A percentile compares a stretch with the other conserved stretches of the same genome.
phyloP scores from a whole-genome alignment of 2,888 invertebrate species.

The Metallyticus violacea region DNA sequence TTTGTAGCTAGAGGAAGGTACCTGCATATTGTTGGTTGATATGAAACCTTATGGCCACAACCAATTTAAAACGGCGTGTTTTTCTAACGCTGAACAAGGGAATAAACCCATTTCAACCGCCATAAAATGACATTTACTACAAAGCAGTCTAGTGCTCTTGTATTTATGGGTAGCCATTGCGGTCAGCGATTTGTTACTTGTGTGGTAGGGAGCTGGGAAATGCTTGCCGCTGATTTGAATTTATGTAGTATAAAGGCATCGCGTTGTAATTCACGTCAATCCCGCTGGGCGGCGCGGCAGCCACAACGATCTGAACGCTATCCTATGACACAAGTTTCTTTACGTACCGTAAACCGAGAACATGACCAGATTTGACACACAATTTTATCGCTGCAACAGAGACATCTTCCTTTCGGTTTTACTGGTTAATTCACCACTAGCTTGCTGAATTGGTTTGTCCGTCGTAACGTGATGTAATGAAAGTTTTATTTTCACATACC shows the following conservation, averaged over 20 bases:
- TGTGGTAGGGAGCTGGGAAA: neutral
- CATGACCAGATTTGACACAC: neutral
- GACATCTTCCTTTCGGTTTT: neutral
- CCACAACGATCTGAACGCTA: neutral
- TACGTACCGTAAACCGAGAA: neutral
- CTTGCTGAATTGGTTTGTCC: neutral
- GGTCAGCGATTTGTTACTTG: neutral
- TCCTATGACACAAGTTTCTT: no score
- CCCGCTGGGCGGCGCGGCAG: neutral
- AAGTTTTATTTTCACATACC: no score
- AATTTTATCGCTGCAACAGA: neutral
- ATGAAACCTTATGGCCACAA: neutral
- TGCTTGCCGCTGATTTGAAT: neutral
- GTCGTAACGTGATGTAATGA: no score
- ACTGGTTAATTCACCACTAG: neutral
- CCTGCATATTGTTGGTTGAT: neutral
- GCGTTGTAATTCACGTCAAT: neutral
- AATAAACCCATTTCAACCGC: neutral
- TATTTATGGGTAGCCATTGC: neutral
- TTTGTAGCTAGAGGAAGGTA: neutral
- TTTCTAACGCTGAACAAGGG: neutral
- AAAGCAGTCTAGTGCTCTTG: neutral
- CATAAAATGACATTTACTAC: neutral
- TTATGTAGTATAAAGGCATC: slow-evolving; percentile 12
- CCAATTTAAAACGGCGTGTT: neutral